Conservation (phyloP, 1,140 invertebrate species). For the Drosophila albomicans region DNA sequence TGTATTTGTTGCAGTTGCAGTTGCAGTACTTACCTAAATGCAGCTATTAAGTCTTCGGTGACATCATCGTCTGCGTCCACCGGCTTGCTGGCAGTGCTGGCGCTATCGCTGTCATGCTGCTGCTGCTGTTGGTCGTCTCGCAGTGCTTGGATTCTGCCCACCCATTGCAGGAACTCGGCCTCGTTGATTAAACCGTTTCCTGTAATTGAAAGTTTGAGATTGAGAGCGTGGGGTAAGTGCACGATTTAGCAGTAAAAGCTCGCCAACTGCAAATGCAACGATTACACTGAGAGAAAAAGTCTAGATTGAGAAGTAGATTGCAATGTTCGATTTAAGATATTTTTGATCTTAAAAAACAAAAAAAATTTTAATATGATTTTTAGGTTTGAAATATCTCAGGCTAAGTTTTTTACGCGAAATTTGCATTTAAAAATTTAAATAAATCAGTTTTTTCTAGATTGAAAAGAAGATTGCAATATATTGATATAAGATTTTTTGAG, state of each 20-base stretch:
- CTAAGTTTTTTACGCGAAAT: too few relatives aligned
- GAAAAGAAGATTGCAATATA: too few relatives aligned
- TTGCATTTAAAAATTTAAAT: too few relatives aligned
- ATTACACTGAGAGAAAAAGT: too few relatives aligned
- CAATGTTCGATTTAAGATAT: too few relatives aligned
- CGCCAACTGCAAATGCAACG: constrained; percentile 21
- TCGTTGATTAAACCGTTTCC: constrained; percentile 89
- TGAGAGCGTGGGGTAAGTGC: constrained; percentile 20
- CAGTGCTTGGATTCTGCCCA: constrained; percentile 89
- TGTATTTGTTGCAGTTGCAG: too few relatives aligned
- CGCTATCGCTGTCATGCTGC: constrained; percentile 81
- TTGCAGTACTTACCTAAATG: constrained; percentile 87
- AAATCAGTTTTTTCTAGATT: too few relatives aligned
- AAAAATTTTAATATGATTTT: too few relatives aligned
- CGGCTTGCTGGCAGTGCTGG: constrained; percentile 73
- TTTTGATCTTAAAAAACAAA: too few relatives aligned
- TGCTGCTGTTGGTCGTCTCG: constrained; percentile 85
- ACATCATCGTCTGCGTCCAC: constrained; percentile 87
- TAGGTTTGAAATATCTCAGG: too few relatives aligned
- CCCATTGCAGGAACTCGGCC: constrained; percentile 90
- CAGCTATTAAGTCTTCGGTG: constrained; percentile 89
- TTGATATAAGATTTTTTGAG: too few relatives aligned
- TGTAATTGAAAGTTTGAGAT: constrained; percentile 73
- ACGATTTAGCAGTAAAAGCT: constrained; percentile 18
- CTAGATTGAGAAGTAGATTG: too few relatives aligned